phyloP scores from a whole-genome alignment of 1,140 invertebrate species.

The Helicoverpa armigera region DNA sequence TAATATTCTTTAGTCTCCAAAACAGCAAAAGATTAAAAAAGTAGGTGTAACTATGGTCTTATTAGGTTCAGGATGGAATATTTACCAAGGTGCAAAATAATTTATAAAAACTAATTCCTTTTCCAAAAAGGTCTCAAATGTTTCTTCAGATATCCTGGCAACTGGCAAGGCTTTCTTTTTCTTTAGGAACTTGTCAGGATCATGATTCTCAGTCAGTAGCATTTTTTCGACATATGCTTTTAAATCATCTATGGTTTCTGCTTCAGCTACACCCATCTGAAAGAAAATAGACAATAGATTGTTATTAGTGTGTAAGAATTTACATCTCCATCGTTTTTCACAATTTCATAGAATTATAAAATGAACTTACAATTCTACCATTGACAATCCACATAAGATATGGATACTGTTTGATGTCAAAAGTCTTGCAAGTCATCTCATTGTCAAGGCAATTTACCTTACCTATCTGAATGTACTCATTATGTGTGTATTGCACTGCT shows the following conservation, averaged over 20 bases:
- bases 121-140: conserved; percentile 80
- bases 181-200: conserved; percentile 81
- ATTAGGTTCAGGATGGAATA: not conserved
- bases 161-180: conserved; percentile 80
- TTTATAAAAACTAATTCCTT: conserved; percentile 82
- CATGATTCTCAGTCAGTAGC: conserved; percentile 79
- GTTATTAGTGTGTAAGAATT: no score
- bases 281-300: conserved; percentile 39
- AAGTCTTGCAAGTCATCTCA: conserved; percentile 78
- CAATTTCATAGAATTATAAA: not conserved
- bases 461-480: conserved; percentile 79
- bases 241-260: conserved; percentile 66
- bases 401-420: conserved; percentile 80
- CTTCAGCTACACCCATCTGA: conserved; percentile 75
- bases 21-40: no score
- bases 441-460: conserved; percentile 79
- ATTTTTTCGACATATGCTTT: conserved; percentile 78
- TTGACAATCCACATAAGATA: conserved; percentile 79
- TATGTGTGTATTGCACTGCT: conserved; percentile 71
- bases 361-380: conserved; percentile 78
- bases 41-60: no score
- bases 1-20: no score
- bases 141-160: conserved; percentile 81
- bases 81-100: conserved; percentile 81
- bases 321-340: not conserved